Conservation (phyloP, 1,140 invertebrate species). For the Marisa cornuarietis region DNA sequence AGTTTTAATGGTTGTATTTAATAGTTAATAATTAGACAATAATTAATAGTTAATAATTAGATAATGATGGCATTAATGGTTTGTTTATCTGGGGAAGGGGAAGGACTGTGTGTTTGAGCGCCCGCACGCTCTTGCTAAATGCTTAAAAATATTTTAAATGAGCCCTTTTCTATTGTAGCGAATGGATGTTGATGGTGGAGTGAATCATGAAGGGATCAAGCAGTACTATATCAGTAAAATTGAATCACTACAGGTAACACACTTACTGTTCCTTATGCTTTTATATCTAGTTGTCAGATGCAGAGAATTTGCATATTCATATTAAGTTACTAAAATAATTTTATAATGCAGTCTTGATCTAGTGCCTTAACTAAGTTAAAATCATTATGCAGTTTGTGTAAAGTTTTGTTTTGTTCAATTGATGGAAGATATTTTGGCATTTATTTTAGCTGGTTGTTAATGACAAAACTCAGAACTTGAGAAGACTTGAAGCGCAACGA, state of each 20-base stretch:
- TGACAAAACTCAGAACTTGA: constrained; percentile 97
- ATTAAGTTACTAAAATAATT: not conserved
- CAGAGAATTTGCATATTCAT: not conserved
- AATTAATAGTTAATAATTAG: too few relatives aligned
- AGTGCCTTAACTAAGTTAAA: too few relatives aligned
- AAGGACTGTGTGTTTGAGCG: too few relatives aligned
- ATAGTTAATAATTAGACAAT: too few relatives aligned
- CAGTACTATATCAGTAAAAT: constrained; percentile 98
- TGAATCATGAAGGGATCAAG: constrained; percentile 79
- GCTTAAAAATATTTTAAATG: not conserved
- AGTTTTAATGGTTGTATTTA: too few relatives aligned
- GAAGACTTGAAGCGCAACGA: constrained; percentile 96
- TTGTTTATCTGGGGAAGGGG: too few relatives aligned
- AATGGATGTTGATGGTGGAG: constrained; percentile 81
- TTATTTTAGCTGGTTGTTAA: constrained; percentile 81
- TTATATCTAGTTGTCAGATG: not conserved
- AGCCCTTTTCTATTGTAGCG: constrained; percentile 65
- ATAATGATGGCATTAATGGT: too few relatives aligned
- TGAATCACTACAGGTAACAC: constrained; percentile 84
- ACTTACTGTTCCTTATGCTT: not conserved
- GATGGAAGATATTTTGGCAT: constrained; percentile 1
- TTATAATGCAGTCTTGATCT: not conserved
- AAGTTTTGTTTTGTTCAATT: too few relatives aligned
- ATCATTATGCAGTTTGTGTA: too few relatives aligned
- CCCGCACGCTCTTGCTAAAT: too few relatives aligned